Percentiles rank a stretch among this genome's conserved stretches.
These are phyloP conservation scores for Bovichtus diacanthus DNA, from an alignment of 2,797 vertebrate genomes.

Conservation along the genomic window DNA sequence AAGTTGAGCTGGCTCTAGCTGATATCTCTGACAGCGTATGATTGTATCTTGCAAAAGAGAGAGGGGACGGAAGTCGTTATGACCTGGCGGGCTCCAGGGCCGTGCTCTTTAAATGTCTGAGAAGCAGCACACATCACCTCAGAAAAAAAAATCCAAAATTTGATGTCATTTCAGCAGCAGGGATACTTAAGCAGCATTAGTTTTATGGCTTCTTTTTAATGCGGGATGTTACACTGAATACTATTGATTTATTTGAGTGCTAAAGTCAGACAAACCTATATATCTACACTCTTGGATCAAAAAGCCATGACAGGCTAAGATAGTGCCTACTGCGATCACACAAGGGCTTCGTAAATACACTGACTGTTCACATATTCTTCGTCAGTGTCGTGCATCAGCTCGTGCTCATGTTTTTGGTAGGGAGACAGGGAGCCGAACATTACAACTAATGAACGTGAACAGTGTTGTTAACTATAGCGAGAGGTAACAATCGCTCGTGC, in stretches of 20 bases:
- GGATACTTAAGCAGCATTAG: conserved; percentile 11
- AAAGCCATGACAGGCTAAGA: neutral
- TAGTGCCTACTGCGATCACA: neutral
- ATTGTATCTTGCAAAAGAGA: conserved; percentile 67
- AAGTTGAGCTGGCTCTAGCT: conserved; percentile 71
- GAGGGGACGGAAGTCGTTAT: conserved; percentile 60
- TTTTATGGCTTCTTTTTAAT: conserved; percentile 7
- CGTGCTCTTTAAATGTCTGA: conserved; percentile 59
- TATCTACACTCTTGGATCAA: neutral
- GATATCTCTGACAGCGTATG: conserved; percentile 74
- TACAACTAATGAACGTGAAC: too few species aligned
- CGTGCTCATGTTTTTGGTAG: too few species aligned
- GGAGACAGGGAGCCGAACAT: too few species aligned
- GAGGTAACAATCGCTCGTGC: too few species aligned
- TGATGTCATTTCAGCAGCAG: conserved; percentile 5
- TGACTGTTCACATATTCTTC: neutral
- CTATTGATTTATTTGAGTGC: neutral
- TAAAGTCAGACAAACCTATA: neutral
- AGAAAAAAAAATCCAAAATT: neutral
- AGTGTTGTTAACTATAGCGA: too few species aligned
- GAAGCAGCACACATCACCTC: conserved; percentile 31
- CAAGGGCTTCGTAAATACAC: neutral
- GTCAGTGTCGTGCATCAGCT: too few species aligned
- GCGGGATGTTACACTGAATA: neutral
- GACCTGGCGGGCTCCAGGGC: conserved; percentile 67